phyloP scores from a whole-genome alignment of 2,797 vertebrate genomes.

The Lateolabrax maculatus region DNA sequence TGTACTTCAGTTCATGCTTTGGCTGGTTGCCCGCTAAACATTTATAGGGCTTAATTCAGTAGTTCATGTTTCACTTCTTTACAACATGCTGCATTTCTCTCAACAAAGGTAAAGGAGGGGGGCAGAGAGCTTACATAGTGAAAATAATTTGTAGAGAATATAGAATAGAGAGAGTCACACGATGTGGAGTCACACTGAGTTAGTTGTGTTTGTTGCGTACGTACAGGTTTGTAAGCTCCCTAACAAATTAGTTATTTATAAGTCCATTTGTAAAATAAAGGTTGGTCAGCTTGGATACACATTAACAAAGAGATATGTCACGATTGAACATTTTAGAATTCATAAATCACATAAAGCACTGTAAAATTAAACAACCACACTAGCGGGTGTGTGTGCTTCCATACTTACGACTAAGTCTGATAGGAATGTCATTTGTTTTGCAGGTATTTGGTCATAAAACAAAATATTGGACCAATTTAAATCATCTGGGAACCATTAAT shows the following conservation, averaged over 20 bases:
- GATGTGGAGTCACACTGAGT: constrained; percentile 13
- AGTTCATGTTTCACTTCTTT: constrained; percentile 31
- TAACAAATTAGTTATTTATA: too few relatives aligned
- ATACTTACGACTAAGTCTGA: too few relatives aligned
- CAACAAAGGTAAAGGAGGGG: constrained; percentile 5
- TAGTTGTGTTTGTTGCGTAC: too few relatives aligned
- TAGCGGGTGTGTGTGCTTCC: too few relatives aligned
- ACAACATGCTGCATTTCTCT: constrained; percentile 4
- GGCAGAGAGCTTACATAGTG: background rate
- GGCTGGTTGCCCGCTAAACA: constrained; percentile 47
- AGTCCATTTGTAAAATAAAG: too few relatives aligned
- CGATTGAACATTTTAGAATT: too few relatives aligned
- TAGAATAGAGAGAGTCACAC: constrained; percentile 28
- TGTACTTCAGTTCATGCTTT: constrained; percentile 31
- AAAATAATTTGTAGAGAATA: constrained; percentile 40
- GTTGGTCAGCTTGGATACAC: too few relatives aligned
- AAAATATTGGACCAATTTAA: background rate
- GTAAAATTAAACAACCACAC: constrained; percentile 5
- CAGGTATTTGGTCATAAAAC: background rate
- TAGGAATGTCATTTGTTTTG: background rate
- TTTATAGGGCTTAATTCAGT: constrained; percentile 53
- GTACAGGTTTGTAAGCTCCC: too few relatives aligned
- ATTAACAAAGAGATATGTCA: too few relatives aligned
- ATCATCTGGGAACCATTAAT: too few relatives aligned
- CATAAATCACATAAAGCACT: too few relatives aligned